phyloP scores from a whole-genome alignment of 1,140 invertebrate genomes.

The Drosophila triauraria region DNA sequence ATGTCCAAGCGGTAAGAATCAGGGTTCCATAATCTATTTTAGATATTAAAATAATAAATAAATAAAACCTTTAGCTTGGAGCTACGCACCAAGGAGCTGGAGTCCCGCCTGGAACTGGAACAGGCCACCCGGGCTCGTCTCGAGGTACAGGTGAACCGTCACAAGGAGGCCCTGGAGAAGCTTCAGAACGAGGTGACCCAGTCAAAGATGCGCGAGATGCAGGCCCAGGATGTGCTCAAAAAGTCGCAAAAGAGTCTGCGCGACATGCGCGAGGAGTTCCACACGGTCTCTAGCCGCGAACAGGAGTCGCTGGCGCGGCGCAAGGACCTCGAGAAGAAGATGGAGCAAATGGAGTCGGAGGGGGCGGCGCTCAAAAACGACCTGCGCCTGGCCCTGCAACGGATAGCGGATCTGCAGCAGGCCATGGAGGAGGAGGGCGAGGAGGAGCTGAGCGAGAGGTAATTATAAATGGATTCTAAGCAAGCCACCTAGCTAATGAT shows the following conservation, averaged over 20 bases:
- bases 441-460: conserved; percentile 88
- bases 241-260: conserved; percentile 89
- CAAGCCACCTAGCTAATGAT: neutral
- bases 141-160: conserved; percentile 92
- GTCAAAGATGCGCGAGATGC: conserved; percentile 90
- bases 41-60: neutral
- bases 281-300: conserved; percentile 88
- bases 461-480: conserved; percentile 6
- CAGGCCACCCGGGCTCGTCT: conserved; percentile 92
- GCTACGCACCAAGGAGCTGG: conserved; percentile 93
- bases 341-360: conserved; percentile 89
- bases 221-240: conserved; percentile 91
- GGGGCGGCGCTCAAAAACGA: conserved; percentile 88
- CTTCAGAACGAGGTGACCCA: conserved; percentile 90
- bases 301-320: conserved; percentile 89
- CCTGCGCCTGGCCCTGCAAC: conserved; percentile 91
- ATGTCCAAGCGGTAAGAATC: conserved; percentile 87
- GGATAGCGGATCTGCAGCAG: conserved; percentile 93
- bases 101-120: conserved; percentile 95
- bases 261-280: conserved; percentile 91
- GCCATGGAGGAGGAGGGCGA: conserved; percentile 93
- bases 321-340: conserved; percentile 89
- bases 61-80: conserved; percentile 86
- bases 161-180: conserved; percentile 94
- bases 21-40: neutral